Evolutionary conservation across 2,113 vertebrate species (phyloP), one percentile per base, ranked within the genome.

Genomic region (Acrocephalus kingi): DNA sequence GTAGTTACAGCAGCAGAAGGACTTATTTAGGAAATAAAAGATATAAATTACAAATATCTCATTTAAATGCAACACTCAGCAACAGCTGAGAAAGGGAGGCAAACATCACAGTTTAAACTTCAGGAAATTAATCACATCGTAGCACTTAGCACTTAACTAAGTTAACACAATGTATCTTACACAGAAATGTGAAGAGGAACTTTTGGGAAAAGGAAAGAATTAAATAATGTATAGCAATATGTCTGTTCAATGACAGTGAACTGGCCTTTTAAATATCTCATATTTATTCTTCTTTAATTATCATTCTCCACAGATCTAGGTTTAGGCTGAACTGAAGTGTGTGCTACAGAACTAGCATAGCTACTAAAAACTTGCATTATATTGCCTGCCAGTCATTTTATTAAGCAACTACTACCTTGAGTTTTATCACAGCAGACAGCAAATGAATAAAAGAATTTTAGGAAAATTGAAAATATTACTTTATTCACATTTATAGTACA

Each of bases 281-380:
- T 90, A 61, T 94, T 84, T 97, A 73, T 76, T 86, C 41, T 92
- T 79, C 22, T 87, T 82, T 89, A 82, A 92, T 87, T 93, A 77
- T 92, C 31, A 63, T 83, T 92, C 39, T 95, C 81, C 69, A 68
- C 35, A 80, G 76, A 63, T 55, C 46, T 4, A n/a, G 23, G 18
- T 3, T 94, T 94, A 87, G 71, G 41, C 14, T 69, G 46, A 84
- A 61, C 43, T 79, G 72, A 90, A 94, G 28, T 69, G 20, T 79
- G 24, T 86, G 41, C 54, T 91, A 41, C 37, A 81, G 77, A 94
- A 48, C 52, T 49, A 90, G n/a, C 3, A 1, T 15, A 79, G 37
- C 51, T 80, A 55, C 62, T 72, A 80, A 30, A 91, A 86, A 41
- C 39, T 75, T 81, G 13, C 24, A 91, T 90, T 93, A 69, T 76